Evolutionary conservation across 2,113 vertebrate genomes (phyloP).

Genomic region (Brachypodius melanocephalos): DNA sequence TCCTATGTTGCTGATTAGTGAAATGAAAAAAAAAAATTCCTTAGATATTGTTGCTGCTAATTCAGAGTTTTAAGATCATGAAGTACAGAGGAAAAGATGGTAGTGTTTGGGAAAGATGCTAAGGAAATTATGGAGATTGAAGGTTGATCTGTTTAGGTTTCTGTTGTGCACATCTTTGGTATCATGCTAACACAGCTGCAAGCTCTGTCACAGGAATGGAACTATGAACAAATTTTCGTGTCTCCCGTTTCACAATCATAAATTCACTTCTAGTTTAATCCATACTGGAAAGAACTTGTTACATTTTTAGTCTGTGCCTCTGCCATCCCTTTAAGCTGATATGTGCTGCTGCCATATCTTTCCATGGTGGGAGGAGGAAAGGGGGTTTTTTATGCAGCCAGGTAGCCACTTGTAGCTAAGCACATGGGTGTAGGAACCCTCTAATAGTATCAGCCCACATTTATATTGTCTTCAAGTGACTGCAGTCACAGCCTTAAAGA

Average conservation of each 20-base stretch:
- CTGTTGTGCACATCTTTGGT: not conserved
- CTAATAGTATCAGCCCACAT: fast-evolving
- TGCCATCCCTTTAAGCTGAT: not conserved
- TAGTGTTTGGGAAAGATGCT: not conserved
- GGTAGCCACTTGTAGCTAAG: not conserved
- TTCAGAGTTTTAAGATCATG: not conserved
- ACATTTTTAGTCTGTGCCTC: not conserved
- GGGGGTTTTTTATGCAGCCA: not conserved
- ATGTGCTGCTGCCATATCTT: not conserved
- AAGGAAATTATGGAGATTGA: not conserved
- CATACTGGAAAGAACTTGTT: not conserved
- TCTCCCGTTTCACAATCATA: not conserved
- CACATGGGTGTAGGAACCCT: fast-evolving
- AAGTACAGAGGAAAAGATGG: not conserved
- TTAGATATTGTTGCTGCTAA: not conserved
- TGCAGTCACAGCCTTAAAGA: not conserved
- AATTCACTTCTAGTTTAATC: not conserved
- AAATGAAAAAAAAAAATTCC: not conserved
- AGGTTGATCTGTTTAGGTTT: not conserved
- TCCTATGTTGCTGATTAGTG: not conserved
- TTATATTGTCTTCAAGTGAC: not conserved
- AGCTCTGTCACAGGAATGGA: not conserved
- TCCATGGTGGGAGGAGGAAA: not conserved
- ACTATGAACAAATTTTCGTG: not conserved
- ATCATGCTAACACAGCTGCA: not conserved